Conservation (phyloP, 2,797 vertebrate genomes). For the Pogoniulus pusillus region DNA sequence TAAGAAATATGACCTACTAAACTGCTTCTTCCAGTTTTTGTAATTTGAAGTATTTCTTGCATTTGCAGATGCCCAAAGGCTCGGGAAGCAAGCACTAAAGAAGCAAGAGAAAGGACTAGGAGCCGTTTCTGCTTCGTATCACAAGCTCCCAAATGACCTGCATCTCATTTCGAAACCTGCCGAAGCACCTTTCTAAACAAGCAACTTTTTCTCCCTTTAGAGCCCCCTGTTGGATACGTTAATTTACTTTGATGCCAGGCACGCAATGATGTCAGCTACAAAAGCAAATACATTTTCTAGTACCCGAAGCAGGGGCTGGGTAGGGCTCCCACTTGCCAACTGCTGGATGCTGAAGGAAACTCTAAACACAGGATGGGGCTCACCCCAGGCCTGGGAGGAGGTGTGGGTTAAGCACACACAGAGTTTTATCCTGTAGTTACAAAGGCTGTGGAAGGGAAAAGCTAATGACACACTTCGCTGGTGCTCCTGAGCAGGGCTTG, state of each 20-base stretch:
- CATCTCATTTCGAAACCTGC: constrained; percentile 15
- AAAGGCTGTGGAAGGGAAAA: background rate
- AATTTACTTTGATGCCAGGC: background rate
- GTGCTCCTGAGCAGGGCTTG: background rate
- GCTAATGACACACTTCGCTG: background rate
- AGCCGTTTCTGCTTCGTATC: background rate
- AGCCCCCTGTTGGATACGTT: background rate
- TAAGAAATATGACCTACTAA: constrained; percentile 43
- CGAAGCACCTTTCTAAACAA: background rate
- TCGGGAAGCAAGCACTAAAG: background rate
- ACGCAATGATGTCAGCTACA: background rate
- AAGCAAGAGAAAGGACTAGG: background rate
- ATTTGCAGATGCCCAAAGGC: constrained; percentile 12
- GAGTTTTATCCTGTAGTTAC: background rate
- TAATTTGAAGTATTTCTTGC: constrained; percentile 41
- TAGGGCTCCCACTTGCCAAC: background rate
- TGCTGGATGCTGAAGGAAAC: background rate
- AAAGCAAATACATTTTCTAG: background rate
- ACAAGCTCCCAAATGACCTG: background rate
- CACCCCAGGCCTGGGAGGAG: background rate
- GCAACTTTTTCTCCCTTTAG: background rate
- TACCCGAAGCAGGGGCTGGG: background rate
- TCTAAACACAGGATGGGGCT: background rate
- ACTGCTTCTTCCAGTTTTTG: constrained; percentile 36
- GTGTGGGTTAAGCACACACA: background rate